Base-by-base conservation (phyloP, 2,888 invertebrate species). In the Chloroclystis v-ata region DNA sequence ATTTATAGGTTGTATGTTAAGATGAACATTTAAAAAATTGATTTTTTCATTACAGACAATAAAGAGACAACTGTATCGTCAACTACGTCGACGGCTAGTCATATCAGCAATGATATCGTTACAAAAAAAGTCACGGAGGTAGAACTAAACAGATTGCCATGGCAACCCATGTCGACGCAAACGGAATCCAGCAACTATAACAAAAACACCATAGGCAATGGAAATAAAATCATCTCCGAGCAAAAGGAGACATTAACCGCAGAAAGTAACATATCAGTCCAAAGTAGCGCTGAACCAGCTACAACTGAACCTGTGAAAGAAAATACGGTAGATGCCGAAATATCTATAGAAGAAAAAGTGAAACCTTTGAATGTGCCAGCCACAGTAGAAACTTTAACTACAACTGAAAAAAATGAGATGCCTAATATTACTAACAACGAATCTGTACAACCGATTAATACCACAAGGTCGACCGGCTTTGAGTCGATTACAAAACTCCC, bases 401-500 rank as follows among this genome's bases (percentile, higher is more conserved):
- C 63, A 25, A 72, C 69, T 38, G 66, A 67, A 11, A 61, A 60
- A 54, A 66, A 68, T 55, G 51, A 65, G 51, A 67, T 57, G 44
- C 60, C 62, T 49, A 61, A 65, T 52, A 63, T 72, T 60, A 69
- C 65, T 65, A 60, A 63, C 50, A 63, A 65, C 52, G 64, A 74
- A 61, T 69, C 67, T 65, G 74, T 76, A 71, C 73, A 71, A 57
- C 69, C 72, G 50, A 72, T 75, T 72, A 74, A 78, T 57, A 65
- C 65, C 28, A 69, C 70, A 49, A 82, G 69, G 65, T 73, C 76
- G 72, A 83, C 72, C 59, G 76, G 81, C 66, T 87, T 86, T 64
- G 86, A 88, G 79, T 88, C 88, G 51, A 87, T 87, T 54, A 87
- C 88, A 43, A 89, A 88, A 74, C 59, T 88, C 44, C 83, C 86